A percentile compares a stretch with the other conserved stretches of the same genome.
phyloP scores from a whole-genome alignment of 2,888 invertebrate species.

The Malthinus flaveolus region DNA sequence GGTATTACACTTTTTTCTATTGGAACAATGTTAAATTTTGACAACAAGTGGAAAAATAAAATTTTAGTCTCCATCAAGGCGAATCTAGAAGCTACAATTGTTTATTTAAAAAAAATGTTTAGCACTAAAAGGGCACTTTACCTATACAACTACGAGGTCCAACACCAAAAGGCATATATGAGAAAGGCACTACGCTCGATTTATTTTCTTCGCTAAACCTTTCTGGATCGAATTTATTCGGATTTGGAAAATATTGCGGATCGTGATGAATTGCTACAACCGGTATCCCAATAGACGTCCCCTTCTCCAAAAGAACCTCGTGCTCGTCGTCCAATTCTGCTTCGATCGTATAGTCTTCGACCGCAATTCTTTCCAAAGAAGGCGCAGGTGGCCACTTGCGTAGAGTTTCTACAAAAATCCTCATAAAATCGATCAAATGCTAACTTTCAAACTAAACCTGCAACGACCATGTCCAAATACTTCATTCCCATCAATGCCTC shows the following conservation, averaged over 20 bases:
- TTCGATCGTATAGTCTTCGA: conserved; percentile 51
- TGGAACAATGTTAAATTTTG: conserved; percentile 39
- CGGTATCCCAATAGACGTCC: conserved; percentile 51
- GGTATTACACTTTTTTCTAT: conserved; percentile 41
- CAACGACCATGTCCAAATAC: conserved; percentile 15
- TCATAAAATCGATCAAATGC: neutral
- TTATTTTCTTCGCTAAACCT: conserved; percentile 60
- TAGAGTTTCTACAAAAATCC: conserved; percentile 50
- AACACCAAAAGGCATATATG: conserved; percentile 59
- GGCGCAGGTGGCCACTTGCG: conserved; percentile 56
- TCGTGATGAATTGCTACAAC: conserved; percentile 59
- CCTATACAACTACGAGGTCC: conserved; percentile 51
- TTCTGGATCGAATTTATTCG: conserved; percentile 57
- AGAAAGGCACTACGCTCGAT: conserved; percentile 54
- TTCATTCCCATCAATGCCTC: conserved; percentile 14
- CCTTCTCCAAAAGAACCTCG: neutral
- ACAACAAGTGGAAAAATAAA: conserved; percentile 38
- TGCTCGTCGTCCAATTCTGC: conserved; percentile 21
- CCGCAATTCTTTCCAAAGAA: conserved; percentile 52
- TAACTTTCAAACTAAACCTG: conserved; percentile 7
- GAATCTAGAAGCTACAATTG: conserved; percentile 42
- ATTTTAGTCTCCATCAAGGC: conserved; percentile 32
- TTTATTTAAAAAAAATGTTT: no score
- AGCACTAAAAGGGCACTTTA: no score
- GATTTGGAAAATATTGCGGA: conserved; percentile 59